These are phyloP conservation scores for Zhengitettix transpicula DNA, from an alignment of 2,888 invertebrate genomes.

Conservation along the genomic window DNA sequence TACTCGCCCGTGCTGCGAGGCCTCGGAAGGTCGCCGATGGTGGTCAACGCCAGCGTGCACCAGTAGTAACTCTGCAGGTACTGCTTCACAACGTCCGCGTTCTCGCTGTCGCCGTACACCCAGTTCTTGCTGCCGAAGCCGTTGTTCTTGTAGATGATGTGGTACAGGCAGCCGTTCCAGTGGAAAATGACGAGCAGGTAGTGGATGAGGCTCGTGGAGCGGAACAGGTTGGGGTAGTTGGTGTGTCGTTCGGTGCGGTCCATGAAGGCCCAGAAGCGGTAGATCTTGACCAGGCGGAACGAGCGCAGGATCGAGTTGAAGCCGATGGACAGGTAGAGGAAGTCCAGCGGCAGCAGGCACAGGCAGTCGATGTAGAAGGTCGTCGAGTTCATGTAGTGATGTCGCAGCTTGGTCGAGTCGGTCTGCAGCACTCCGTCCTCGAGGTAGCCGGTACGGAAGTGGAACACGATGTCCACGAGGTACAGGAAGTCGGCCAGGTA, in stretches of 20 bases:
- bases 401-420: conserved; percentile 78
- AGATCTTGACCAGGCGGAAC: conserved; percentile 92
- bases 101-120: conserved; percentile 75
- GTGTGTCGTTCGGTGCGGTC: conserved; percentile 96
- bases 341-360: conserved; percentile 92
- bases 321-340: conserved; percentile 93
- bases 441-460: conserved; percentile 92
- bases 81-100: conserved; percentile 78
- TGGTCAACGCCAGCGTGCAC: conserved; percentile 91
- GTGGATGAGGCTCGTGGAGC: conserved; percentile 81
- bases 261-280: conserved; percentile 96
- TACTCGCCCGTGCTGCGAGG: conserved; percentile 90
- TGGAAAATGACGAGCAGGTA: conserved; percentile 96
- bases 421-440: conserved; percentile 97
- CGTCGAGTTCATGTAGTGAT: conserved; percentile 95
- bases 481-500: conserved; percentile 94
- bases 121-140: conserved; percentile 87
- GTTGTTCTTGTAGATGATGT: conserved; percentile 90
- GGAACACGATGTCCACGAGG: conserved; percentile 89
- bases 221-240: conserved; percentile 94
- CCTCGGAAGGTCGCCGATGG: conserved; percentile 82
- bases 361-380: conserved; percentile 97
- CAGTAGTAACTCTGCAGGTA: conserved; percentile 97
- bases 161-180: conserved; percentile 98
- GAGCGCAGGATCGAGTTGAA: conserved; percentile 91